Percentiles rank a stretch among this genome's conserved stretches.
These are phyloP conservation scores for Acanthoscelides obtectus DNA, from an alignment of 2,888 invertebrate genomes.

Conservation along the genomic window DNA sequence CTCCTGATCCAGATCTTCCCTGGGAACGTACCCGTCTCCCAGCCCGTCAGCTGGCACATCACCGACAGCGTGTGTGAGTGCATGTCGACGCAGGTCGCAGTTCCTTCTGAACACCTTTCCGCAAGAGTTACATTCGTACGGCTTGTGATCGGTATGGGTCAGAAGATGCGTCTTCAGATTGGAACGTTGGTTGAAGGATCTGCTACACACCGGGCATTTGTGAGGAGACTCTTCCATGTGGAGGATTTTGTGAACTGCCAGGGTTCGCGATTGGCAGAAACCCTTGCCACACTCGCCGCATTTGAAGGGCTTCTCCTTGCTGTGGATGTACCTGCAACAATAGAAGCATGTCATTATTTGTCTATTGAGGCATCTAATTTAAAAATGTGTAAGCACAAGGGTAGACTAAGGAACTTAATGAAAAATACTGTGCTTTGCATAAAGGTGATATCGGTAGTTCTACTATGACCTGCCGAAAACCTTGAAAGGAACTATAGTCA, in stretches of 20 bases:
- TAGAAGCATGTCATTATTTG: constrained; percentile 1
- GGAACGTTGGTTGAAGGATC: constrained; percentile 88
- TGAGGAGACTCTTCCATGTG: constrained; percentile 93
- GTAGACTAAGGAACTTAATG: no score
- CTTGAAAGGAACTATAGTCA: no score
- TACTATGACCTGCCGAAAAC: no score
- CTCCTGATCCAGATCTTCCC: constrained; percentile 46
- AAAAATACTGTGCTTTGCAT: no score
- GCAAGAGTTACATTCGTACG: constrained; percentile 42
- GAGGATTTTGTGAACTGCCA: constrained; percentile 92
- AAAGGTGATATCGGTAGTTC: no score
- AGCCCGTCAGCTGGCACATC: constrained; percentile 72
- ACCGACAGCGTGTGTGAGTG: constrained; percentile 84
- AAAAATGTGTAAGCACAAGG: no score
- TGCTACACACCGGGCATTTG: constrained; percentile 85
- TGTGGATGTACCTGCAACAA: constrained; percentile 83
- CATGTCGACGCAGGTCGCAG: constrained; percentile 85
- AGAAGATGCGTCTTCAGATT: constrained; percentile 87
- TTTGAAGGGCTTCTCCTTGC: constrained; percentile 97
- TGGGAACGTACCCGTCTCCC: constrained; percentile 43
- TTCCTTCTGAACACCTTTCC: constrained; percentile 57
- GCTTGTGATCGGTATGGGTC: constrained; percentile 70
- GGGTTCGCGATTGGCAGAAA: constrained; percentile 93
- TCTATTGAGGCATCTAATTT: no score
- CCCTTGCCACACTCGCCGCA: constrained; percentile 97